Evolutionary conservation across 2,888 invertebrate genomes (phyloP).

Genomic region (Adineta ricciae): DNA sequence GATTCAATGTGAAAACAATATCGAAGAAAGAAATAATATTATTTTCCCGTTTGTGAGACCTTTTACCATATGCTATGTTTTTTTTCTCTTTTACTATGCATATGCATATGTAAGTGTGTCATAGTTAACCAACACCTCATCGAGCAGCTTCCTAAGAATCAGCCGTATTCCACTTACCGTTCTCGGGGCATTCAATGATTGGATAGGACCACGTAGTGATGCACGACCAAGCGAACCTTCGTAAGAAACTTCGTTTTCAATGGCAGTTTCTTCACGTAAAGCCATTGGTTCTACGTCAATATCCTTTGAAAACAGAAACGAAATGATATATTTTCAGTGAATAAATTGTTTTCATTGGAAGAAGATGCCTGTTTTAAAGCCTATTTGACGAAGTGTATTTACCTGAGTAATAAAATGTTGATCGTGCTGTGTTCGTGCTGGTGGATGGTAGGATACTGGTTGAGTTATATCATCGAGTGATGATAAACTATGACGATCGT

Average conservation of each 20-base stretch:
- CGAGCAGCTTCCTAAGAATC: neutral
- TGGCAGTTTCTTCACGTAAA: neutral
- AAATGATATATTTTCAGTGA: too few relatives aligned
- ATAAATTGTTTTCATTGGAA: too few relatives aligned
- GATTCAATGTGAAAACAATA: neutral
- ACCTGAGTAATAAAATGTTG: neutral
- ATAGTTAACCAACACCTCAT: neutral
- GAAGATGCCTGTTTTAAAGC: too few relatives aligned
- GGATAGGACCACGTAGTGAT: neutral
- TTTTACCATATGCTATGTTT: neutral
- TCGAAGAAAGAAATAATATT: neutral
- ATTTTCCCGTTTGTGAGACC: neutral
- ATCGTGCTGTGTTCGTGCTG: neutral
- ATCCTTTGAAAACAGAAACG: too few relatives aligned
- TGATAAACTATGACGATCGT: neutral
- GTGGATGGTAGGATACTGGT: neutral
- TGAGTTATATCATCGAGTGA: neutral
- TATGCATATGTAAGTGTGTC: neutral
- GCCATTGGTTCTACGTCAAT: constrained; percentile 6
- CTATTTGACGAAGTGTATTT: neutral
- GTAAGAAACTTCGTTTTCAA: neutral
- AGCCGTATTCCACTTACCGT: neutral
- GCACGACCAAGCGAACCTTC: neutral
- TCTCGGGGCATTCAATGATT: neutral
- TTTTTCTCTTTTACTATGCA: neutral